Base-by-base conservation (phyloP, 2,113 vertebrate genomes). In the Sinocyclocheilus maitianheensis region DNA sequence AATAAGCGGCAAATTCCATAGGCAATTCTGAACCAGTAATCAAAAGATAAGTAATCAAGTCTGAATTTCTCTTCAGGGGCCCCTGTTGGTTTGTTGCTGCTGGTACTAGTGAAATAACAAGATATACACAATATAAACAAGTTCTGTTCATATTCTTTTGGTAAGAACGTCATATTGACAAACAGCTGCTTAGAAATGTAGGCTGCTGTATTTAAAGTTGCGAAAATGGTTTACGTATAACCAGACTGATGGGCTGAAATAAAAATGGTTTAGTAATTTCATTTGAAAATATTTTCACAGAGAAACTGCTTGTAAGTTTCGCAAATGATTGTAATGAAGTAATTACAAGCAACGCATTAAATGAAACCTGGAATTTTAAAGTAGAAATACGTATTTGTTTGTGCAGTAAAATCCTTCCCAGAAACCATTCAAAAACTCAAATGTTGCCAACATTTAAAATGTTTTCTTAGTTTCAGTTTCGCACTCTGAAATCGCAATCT, bases 11-110 rank as follows among this genome's bases (percentile, higher is more conserved):
- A 53, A 81, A 71, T 53, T 71, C 26, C 63, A 69, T 53, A 22
- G 46, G 26, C 53, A 53, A 69, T 71, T n/a, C 3, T 3, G 2
- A 71, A 53, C 8, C 26, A 5, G 16, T 82, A 53, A 69, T 81
- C 43, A 81, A 67, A 81, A 51, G n/a, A 81, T 67, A 69, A 80
- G 37, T 69, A 51, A 69, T 65, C 13, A 26, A 67, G 60, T 24
- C 18, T n/a, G 40, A 81, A 12, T 71, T 82, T 3, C 11, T 71
- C 43, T 82, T 46, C 48, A 55, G 60, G 58, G 58, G 24, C 11
- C 40, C 40, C 62, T 3, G n/a, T 34, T 20, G 24, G 16, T 67
- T 80, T 62, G 55, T 4, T 0, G 11, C 8, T 69, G 9, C n/a
- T 16, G 5, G 58, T 65, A 48, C 37, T 46, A 77, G 20, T 26